Evolutionary conservation across 2,888 invertebrate genomes (phyloP), one percentile per base, ranked within the genome.

Genomic region (Protonemura montana): DNA sequence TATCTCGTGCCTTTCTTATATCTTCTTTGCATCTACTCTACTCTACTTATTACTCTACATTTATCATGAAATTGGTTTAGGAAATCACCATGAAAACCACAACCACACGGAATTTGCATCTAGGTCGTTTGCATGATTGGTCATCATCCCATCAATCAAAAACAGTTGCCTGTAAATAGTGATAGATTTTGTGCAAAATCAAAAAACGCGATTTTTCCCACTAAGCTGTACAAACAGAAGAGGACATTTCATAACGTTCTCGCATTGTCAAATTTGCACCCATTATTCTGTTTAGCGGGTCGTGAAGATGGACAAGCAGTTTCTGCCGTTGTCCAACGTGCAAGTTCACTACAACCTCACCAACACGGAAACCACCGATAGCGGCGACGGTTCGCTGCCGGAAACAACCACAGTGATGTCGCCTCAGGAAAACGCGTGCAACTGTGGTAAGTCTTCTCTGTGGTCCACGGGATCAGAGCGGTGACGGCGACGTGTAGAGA

Each of bases 291-390:
- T 78, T n/a, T 87, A 88, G 88, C 83, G 86, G 2, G 84, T 28
- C 28, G 29, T 28, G 76, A 84, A 76, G 84, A 86, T 87, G 88
- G 87, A 10, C 87, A 88, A 85, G 87, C 89, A 26, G 87, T 89
- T 42, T 76, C 87, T 30, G 26, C 88, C 87, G 41, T 29, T 87
- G 21, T 89, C 90, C 16, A 90, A 89, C 85, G 87, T 87, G 35
- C 90, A 90, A 85, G 85, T 88, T n/a, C 89, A 89, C 27, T 89
- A 89, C 86, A 90, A 90, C 85, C 88, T 88, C 21, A 89, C 90
- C n/a, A 89, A 86, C 78, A n/a, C 27, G n/a, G 42, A 13, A 86
- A 83, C 84, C 87, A 16, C 27, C 88, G 41, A 13, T n/a, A 13
- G 6, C 41, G 41, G 41, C 41, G 59, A 21, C 7, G 59, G 13